Conservation (phyloP, 2,888 invertebrate species). For the Microctonus hyperodae region DNA sequence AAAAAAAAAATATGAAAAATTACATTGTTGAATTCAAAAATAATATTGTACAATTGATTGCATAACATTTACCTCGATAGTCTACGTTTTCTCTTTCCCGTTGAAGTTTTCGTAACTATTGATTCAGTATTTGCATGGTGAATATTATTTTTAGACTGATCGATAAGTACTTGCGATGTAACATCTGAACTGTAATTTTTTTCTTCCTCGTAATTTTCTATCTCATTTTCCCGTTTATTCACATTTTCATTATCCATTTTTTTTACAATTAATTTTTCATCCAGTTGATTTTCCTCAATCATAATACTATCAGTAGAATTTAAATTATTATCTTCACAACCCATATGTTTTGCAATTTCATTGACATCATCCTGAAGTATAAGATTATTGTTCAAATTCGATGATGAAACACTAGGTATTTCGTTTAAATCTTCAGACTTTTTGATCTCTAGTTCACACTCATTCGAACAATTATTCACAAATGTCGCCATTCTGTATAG, state of each 20-base stretch:
- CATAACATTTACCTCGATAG: slow-evolving; percentile 42
- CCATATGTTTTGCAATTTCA: not conserved
- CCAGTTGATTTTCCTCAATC: not conserved
- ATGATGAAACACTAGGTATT: not conserved
- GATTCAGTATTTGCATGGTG: slow-evolving; percentile 17
- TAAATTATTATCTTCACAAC: not conserved
- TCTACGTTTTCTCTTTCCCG: slow-evolving; percentile 49
- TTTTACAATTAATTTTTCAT: not conserved
- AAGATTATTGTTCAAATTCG: not conserved
- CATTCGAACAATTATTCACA: not conserved
- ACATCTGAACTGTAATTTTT: slow-evolving; percentile 21
- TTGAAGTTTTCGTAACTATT: slow-evolving; percentile 29
- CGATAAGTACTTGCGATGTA: slow-evolving; percentile 27
- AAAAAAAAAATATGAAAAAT: not conserved
- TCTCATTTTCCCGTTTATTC: slow-evolving; percentile 12
- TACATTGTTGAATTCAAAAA: not conserved
- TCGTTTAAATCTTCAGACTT: not conserved
- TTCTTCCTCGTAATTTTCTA: slow-evolving; percentile 13
- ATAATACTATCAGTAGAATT: not conserved
- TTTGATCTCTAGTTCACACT: not conserved
- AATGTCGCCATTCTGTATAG: not conserved
- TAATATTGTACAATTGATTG: not conserved
- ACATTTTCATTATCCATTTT: not conserved
- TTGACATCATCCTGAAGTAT: not conserved
- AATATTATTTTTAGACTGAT: slow-evolving; percentile 27